Evolutionary conservation across 2,888 invertebrate genomes (phyloP).

Genomic region (Thyatira batis): DNA sequence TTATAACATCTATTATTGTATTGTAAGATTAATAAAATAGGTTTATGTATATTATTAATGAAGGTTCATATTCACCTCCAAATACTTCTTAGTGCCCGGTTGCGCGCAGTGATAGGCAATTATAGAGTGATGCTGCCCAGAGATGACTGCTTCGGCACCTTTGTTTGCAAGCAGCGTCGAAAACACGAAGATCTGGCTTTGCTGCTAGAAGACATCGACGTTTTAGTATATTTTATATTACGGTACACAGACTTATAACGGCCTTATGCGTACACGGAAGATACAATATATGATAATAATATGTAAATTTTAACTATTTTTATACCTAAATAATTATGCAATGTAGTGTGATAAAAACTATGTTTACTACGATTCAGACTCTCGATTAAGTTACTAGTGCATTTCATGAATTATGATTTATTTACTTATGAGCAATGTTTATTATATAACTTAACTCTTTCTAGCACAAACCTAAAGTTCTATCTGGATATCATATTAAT

Average conservation of each 20-base stretch:
- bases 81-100: slow-evolving; percentile 95
- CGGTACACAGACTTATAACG: not conserved
- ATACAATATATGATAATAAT: not conserved
- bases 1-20: too few species aligned
- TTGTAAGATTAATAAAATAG: too few species aligned
- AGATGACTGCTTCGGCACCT: slow-evolving; percentile 95
- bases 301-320: not conserved
- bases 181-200: slow-evolving; percentile 99
- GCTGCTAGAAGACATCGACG: slow-evolving; percentile 88
- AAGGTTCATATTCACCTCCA: slow-evolving; percentile 85
- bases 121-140: slow-evolving; percentile 94
- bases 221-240: slow-evolving; percentile 16
- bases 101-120: slow-evolving; percentile 98
- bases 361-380: too few species aligned
- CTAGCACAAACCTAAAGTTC: too few species aligned
- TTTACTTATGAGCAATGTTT: too few species aligned
- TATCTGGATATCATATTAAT: too few species aligned
- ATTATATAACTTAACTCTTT: too few species aligned
- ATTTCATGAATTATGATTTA: too few species aligned
- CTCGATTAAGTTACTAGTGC: too few species aligned
- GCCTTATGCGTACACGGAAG: not conserved
- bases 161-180: slow-evolving; percentile 96
- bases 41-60: too few species aligned
- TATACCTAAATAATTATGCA: too few species aligned
- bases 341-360: too few species aligned